Percentiles rank a stretch among this genome's conserved stretches.
Evolutionary conservation across 2,797 vertebrate genomes (phyloP).

Genomic region (Acomys russatus): DNA sequence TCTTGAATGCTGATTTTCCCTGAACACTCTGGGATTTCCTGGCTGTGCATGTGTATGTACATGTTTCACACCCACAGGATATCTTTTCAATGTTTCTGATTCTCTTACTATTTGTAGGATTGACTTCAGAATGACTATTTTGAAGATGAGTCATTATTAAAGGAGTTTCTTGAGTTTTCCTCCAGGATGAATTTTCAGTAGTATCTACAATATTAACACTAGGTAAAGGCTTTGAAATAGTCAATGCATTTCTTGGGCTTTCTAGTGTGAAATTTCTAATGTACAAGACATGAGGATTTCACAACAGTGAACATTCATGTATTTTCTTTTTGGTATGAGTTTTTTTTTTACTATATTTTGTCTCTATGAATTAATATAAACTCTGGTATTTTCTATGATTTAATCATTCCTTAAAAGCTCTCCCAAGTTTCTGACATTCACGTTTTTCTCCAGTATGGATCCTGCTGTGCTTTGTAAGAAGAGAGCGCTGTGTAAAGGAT

Average conservation of each 20-base stretch:
- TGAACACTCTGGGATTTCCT: neutral
- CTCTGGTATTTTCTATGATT: neutral
- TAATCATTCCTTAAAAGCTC: neutral
- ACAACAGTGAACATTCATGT: neutral
- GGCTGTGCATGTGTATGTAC: neutral
- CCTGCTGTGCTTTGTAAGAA: neutral
- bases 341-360: neutral
- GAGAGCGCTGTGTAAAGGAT: slow-evolving; percentile 5
- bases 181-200: neutral
- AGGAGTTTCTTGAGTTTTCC: neutral
- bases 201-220: neutral
- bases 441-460: neutral
- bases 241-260: neutral
- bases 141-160: neutral
- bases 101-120: neutral
- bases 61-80: neutral
- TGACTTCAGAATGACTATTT: neutral
- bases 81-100: neutral
- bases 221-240: neutral
- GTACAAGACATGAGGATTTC: neutral
- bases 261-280: neutral
- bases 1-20: neutral
- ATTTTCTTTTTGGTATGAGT: neutral
- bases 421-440: neutral
- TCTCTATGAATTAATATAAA: neutral